Evolutionary conservation across 1,140 invertebrate genomes (phyloP), one percentile per base, ranked within the genome.

Genomic region (Eciton burchellii): DNA sequence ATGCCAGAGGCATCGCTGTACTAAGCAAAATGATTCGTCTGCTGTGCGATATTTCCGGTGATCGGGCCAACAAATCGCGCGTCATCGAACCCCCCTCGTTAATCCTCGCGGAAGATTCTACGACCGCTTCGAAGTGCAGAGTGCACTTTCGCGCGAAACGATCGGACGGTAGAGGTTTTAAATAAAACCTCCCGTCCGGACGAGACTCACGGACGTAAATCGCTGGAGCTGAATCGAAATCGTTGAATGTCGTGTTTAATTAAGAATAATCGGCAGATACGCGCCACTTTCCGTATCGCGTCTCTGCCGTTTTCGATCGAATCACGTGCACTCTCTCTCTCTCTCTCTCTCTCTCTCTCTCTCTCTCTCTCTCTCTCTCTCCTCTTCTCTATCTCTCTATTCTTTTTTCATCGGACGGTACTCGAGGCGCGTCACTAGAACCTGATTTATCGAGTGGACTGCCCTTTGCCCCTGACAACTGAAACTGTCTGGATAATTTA

Each of bases 401-500:
- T 59, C 73, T 47, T 70, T 43, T 79, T 47, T 81, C 74, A 54
- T 76, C 73, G 59, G 66, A 87, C 79, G 54, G 59, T 81, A 83
- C 79, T 88, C 83, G 11, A 26, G 54, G 35, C 45, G 26, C 81
- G 81, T 77, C 81, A 77, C 81, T 83, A 73, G 81, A 65, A 47
- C 24, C 57, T 84, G 83, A 88, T 87, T 88, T 88, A 88, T 88
- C 52, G 85, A 71, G 19, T 54, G 11, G 47, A 87, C 59, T 88
- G 76, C 83, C 86, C 86, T 87, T 84, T 87, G 86, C 19, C 35
- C 45, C 45, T 87, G 86, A 87, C 86, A 88, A 87, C 74, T 52
- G 82, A 84, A 87, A 87, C 82, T 77, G 54, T 59, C 82, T 45
- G 21, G 76, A 82, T 84, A 88, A 87, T 88, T 88, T 87, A 88